Evolutionary conservation across 2,113 vertebrate genomes (phyloP), one percentile per base, ranked within the genome.

Genomic region (human (Homo sapiens)): DNA sequence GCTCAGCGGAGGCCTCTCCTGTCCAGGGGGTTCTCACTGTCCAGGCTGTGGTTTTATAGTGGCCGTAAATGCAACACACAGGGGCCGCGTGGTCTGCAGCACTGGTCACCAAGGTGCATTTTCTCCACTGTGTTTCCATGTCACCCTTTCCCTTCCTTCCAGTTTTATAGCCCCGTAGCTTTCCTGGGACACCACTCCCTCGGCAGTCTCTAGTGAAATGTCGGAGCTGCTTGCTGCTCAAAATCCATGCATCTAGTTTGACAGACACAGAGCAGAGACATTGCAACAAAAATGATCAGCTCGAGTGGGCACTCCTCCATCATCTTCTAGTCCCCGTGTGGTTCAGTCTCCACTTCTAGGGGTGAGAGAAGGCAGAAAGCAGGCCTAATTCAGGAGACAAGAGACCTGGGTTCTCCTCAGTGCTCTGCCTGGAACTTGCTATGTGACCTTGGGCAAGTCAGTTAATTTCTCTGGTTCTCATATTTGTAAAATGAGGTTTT

Each of bases 11-110:
- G 48, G 87, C 22, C 38, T 18, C 43, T 57, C 48, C n/a, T n/a
- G 6, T 5, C 8, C 4, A 38, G 16, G 25, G 4, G 6, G 27
- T 3, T 27, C 72, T 94, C 73, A 0, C 64, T 0, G 30, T 23
- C 85, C 27, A 5, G 45, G 11, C 68, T 43, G 43, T 38, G 8
- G 10, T 66, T 57, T 55, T 50, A 76, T 1, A 0, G 68, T 25
- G n/a, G 17, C 14, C 45, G 18, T 45, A 82, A 87, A 88, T 32
- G 52, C 4, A 35, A n/a, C 32, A n/a, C 23, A 20, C 55, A 4
- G 30, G 27, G 11, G 10, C 13, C 0, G 7, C 3, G 1, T 1
- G 14, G 8, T 43, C 35, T 2, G 0, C n/a, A 35, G 59, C 9
- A 2, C 1, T 20, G 83, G 22, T 27, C 30, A 18, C 93, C 3